Conservation (phyloP, 2,113 vertebrate species). For the Plecotus auritus region DNA sequence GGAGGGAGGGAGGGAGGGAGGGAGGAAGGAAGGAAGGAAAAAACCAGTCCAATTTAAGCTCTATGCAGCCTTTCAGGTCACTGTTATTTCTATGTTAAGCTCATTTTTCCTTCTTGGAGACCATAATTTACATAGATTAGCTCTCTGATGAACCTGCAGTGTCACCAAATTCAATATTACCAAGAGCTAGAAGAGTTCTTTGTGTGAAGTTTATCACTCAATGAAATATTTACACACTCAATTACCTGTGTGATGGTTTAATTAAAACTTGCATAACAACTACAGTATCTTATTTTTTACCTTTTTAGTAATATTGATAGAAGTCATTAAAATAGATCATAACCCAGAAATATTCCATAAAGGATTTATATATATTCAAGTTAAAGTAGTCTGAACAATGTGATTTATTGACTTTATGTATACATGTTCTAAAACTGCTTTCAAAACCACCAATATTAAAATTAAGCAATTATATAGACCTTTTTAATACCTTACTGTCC, state of each 20-base stretch:
- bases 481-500: conserved; percentile 43
- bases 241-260: background rate
- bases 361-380: conserved; percentile 8
- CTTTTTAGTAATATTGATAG: conserved; percentile 40
- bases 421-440: conserved; percentile 31
- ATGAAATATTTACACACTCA: conserved; percentile 43
- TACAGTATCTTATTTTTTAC: conserved; percentile 9
- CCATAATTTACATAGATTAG: background rate
- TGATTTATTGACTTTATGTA: conserved; percentile 31
- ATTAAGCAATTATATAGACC: conserved; percentile 42
- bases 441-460: conserved; percentile 57
- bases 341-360: conserved; percentile 38
- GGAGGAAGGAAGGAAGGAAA: background rate
- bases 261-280: conserved; percentile 35
- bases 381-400: background rate
- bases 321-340: background rate
- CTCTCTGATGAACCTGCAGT: background rate
- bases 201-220: background rate
- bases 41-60: background rate
- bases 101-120: background rate
- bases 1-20: no score
- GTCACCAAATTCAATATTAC: background rate
- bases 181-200: background rate
- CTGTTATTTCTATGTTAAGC: background rate
- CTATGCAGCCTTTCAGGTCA: background rate